Conservation (phyloP, 2,113 vertebrate genomes). For the Vanacampus margaritifer region DNA sequence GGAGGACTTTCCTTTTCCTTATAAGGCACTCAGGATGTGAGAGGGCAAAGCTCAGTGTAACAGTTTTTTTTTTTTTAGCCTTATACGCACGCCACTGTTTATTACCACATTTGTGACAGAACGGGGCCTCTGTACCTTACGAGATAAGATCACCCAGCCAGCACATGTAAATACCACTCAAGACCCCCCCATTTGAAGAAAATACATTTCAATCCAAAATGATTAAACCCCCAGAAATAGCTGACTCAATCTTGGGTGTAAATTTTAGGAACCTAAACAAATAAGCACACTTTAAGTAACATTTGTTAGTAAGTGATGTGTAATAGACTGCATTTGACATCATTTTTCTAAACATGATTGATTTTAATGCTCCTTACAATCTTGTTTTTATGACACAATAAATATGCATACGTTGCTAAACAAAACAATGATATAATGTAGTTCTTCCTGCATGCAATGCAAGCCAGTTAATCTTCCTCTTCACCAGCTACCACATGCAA, state of each 20-base stretch:
- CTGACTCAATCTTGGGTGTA: slow-evolving; percentile 30
- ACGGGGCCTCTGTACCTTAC: slow-evolving; percentile 42
- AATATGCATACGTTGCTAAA: not conserved
- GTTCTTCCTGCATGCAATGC: not conserved
- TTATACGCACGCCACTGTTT: slow-evolving; percentile 30
- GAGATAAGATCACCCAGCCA: slow-evolving; percentile 28
- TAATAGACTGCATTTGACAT: not conserved
- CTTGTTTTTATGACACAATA: not conserved
- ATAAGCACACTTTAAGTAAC: not conserved
- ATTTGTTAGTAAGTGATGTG: not conserved
- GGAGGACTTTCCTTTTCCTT: slow-evolving; percentile 26
- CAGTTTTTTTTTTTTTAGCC: not conserved
- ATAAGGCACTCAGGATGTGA: slow-evolving; percentile 24
- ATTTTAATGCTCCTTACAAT: not conserved
- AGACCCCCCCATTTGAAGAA: slow-evolving; percentile 5
- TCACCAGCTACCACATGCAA: not conserved
- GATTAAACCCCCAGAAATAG: slow-evolving; percentile 1
- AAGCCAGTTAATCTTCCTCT: not conserved
- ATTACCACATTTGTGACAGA: not conserved
- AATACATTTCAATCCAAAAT: slow-evolving; percentile 13
- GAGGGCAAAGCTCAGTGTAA: not conserved
- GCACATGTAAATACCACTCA: slow-evolving; percentile 45
- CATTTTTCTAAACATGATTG: not conserved
- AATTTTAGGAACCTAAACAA: not conserved
- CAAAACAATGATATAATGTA: not conserved